phyloP scores from a whole-genome alignment of 2,888 invertebrate genomes.

The Macrostomum cliftonense region DNA sequence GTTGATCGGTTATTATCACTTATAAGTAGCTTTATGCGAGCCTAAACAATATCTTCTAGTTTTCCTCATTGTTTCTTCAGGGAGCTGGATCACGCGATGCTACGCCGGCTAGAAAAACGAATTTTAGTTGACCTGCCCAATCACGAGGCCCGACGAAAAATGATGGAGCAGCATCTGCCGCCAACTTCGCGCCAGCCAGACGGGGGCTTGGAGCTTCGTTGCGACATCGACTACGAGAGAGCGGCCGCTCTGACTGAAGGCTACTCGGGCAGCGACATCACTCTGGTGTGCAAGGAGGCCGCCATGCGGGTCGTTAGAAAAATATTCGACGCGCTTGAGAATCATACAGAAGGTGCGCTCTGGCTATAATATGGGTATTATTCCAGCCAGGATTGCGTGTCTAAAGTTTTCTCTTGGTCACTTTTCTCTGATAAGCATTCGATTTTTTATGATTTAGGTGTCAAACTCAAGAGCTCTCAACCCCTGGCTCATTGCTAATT shows the following conservation, averaged over 20 bases:
- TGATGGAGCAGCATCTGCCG: constrained; percentile 46
- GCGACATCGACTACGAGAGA: constrained; percentile 38
- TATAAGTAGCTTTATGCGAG: no score
- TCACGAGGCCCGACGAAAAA: constrained; percentile 46
- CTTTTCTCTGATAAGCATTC: background rate
- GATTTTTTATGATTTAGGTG: background rate
- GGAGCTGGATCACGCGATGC: constrained; percentile 68
- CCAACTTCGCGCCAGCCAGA: constrained; percentile 22
- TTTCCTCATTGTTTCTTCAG: no score
- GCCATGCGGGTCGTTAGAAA: constrained; percentile 60
- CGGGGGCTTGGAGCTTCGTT: constrained; percentile 35
- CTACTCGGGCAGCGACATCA: constrained; percentile 73
- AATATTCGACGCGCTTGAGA: constrained; percentile 43
- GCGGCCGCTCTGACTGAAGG: constrained; percentile 46
- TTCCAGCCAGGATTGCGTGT: no score
- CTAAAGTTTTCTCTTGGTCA: background rate
- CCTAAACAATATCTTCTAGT: no score
- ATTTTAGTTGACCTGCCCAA: constrained; percentile 61
- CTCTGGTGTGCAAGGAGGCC: constrained; percentile 67
- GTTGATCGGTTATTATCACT: no score
- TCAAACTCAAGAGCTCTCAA: background rate
- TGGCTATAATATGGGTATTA: background rate
- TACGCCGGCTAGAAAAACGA: constrained; percentile 67
- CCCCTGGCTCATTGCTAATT: no score
- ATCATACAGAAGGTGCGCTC: constrained; percentile 26